Conservation (phyloP, 2,888 invertebrate genomes). For the Nipponacmea schrenckii region DNA sequence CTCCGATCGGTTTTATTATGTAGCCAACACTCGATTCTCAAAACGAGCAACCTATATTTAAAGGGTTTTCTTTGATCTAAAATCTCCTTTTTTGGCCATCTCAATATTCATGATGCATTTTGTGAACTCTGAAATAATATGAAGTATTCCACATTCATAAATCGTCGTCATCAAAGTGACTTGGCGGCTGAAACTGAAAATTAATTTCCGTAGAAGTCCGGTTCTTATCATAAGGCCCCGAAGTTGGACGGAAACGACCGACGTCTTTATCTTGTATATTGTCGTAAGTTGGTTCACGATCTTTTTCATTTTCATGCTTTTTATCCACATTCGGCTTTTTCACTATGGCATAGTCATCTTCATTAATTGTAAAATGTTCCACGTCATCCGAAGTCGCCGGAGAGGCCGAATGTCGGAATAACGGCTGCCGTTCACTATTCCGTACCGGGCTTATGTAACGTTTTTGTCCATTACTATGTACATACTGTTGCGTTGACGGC, state of each 20-base stretch:
- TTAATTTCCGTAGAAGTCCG: conserved; percentile 13
- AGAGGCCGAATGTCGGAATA: conserved; percentile 18
- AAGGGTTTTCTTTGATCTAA: no score
- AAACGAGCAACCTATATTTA: no score
- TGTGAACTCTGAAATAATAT: no score
- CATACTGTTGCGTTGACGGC: conserved; percentile 24
- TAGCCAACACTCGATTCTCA: no score
- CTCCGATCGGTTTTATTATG: no score
- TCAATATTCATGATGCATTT: no score
- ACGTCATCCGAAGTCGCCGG: conserved; percentile 32
- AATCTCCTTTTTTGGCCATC: no score
- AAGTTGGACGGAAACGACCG: conserved; percentile 30
- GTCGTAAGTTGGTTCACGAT: conserved; percentile 21
- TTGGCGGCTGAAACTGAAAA: no score
- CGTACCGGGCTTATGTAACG: neutral
- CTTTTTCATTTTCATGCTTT: neutral
- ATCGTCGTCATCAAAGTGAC: no score
- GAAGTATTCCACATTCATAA: no score
- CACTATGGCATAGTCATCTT: conserved; percentile 41
- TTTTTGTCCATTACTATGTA: neutral
- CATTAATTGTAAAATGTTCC: conserved; percentile 37
- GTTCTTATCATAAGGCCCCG: conserved; percentile 35
- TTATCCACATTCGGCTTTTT: conserved; percentile 37
- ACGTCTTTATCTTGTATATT: conserved; percentile 12
- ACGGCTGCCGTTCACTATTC: conserved; percentile 11